A percentile compares a stretch with the other conserved stretches of the same genome.
These are phyloP conservation scores for Procapra przewalskii DNA, from an alignment of 2,113 vertebrate genomes.

Conservation along the genomic window DNA sequence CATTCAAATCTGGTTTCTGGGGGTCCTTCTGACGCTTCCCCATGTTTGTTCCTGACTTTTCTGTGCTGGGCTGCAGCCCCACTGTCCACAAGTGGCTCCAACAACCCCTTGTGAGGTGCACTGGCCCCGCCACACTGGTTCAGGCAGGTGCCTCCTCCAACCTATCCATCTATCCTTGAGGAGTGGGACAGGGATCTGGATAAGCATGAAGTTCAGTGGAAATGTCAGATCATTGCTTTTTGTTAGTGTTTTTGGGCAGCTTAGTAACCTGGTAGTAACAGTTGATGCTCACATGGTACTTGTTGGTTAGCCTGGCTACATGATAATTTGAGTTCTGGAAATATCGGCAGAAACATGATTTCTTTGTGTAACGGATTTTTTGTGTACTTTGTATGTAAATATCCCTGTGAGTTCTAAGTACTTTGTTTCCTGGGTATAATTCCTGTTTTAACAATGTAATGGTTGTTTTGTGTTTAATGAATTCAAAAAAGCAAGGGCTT, in stretches of 20 bases:
- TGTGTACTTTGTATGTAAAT: not conserved
- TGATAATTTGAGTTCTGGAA: slow-evolving; percentile 18
- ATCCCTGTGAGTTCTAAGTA: not conserved
- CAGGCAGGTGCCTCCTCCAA: not conserved
- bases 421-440: not conserved
- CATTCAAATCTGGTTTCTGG: not conserved
- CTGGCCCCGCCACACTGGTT: not conserved
- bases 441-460: not conserved
- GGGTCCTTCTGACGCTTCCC: not conserved
- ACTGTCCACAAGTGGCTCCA: not conserved
- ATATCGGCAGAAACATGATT: not conserved
- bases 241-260: not conserved
- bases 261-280: slow-evolving; percentile 1
- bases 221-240: not conserved
- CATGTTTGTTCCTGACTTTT: not conserved
- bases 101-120: not conserved
- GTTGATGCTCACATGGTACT: not conserved
- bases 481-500: not conserved
- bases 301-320: not conserved
- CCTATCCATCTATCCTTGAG: not conserved
- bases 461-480: slow-evolving; percentile 28
- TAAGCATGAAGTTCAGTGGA: not conserved
- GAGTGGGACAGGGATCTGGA: not conserved
- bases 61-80: not conserved
- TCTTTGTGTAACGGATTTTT: slow-evolving; percentile 2